These are phyloP conservation scores for Reinhardtius hippoglossoides DNA, from an alignment of 2,113 vertebrate genomes.

Conservation along the genomic window DNA sequence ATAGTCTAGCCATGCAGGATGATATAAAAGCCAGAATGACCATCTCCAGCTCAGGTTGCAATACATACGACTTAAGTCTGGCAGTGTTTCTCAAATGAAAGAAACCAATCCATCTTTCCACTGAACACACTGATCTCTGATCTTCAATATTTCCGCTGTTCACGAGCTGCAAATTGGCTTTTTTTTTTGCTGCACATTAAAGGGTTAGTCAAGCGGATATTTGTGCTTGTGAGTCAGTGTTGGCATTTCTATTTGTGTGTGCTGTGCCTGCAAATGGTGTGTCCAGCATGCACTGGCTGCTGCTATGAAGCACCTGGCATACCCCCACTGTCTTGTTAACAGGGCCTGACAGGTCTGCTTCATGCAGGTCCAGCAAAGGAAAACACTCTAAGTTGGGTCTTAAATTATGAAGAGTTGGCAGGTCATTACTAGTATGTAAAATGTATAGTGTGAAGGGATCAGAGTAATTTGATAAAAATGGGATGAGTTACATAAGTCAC, in stretches of 20 bases:
- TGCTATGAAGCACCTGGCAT: constrained; percentile 59
- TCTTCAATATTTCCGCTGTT: neutral
- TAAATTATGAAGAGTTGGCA: constrained; percentile 59
- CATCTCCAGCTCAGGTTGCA: neutral
- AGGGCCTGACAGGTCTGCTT: constrained; percentile 65
- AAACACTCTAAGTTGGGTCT: constrained; percentile 49
- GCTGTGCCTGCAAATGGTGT: constrained; percentile 22
- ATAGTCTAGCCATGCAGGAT: too few species aligned
- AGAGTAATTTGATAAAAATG: too few species aligned
- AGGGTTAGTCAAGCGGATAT: neutral
- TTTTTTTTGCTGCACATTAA: neutral
- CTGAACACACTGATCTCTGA: neutral
- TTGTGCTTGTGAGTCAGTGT: constrained; percentile 7
- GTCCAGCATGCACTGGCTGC: constrained; percentile 50
- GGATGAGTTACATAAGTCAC: neutral
- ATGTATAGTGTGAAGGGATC: too few species aligned
- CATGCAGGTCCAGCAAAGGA: constrained; percentile 65
- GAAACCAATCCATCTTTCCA: neutral
- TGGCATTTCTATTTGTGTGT: constrained; percentile 28
- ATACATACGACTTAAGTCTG: neutral
- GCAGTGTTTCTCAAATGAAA: neutral
- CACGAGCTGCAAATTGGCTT: neutral
- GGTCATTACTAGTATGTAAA: constrained; percentile 43
- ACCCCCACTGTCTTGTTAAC: constrained; percentile 53
- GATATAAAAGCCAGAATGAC: constrained; percentile 15